Evolutionary conservation across 2,113 vertebrate species (phyloP).

Genomic region (Apeltes quadracus): DNA sequence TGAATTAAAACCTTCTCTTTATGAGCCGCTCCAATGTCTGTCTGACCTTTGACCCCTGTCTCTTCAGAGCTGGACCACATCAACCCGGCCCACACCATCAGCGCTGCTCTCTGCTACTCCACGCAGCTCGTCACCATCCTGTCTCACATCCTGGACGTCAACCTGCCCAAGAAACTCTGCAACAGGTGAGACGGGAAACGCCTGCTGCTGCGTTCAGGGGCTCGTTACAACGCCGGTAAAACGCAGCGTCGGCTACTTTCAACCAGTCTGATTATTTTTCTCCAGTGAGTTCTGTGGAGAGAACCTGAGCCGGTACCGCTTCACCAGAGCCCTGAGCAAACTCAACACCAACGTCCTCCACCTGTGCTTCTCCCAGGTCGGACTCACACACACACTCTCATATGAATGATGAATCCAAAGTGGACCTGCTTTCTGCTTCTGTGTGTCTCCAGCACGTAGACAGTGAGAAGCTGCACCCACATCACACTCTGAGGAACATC

Average conservation of each 20-base stretch:
- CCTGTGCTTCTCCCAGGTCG: slow-evolving; percentile 97
- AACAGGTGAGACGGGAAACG: slow-evolving; percentile 85
- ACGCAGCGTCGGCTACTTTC: rapidly evolving
- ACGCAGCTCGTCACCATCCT: slow-evolving; percentile 93
- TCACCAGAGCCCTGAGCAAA: slow-evolving; percentile 94
- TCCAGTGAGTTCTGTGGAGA: slow-evolving; percentile 97
- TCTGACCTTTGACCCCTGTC: slow-evolving; percentile 11
- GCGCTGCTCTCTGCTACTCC: slow-evolving; percentile 93
- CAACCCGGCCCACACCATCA: slow-evolving; percentile 95
- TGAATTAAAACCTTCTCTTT: too few species aligned
- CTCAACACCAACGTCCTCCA: slow-evolving; percentile 96
- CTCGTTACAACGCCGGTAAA: not conserved
- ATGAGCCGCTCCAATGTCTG: not conserved
- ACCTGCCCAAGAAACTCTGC: slow-evolving; percentile 95
- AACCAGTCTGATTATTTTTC: not conserved
- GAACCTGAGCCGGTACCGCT: slow-evolving; percentile 92
- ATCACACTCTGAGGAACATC: slow-evolving; percentile 97
- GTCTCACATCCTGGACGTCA: slow-evolving; percentile 94
- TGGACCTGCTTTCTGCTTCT: not conserved
- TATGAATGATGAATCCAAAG: not conserved
- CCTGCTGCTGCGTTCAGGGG: not conserved
- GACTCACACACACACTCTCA: not conserved
- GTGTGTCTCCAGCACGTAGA: slow-evolving; percentile 86
- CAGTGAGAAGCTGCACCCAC: slow-evolving; percentile 93
- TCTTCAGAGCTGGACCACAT: slow-evolving; percentile 90